Conservation (phyloP, 2,113 vertebrate genomes). For the Rhinichthys klamathensis region DNA sequence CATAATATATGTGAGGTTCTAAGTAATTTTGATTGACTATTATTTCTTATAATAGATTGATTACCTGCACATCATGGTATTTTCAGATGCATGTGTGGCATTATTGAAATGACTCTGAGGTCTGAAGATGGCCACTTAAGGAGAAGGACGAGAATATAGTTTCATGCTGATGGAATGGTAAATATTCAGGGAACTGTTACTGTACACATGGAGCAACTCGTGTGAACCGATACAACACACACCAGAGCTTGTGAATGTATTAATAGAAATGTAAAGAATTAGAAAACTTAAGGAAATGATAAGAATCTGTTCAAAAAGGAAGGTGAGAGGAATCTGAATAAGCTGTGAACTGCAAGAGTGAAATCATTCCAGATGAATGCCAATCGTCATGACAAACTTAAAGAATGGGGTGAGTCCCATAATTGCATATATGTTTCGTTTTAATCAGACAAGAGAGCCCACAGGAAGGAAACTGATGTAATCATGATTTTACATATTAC, state of each 20-base stretch:
- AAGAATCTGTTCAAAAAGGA: background rate
- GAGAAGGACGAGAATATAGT: background rate
- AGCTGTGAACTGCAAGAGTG: background rate
- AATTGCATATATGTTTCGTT: background rate
- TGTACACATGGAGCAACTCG: background rate
- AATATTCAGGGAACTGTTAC: background rate
- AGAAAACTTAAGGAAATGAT: background rate
- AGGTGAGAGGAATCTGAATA: background rate
- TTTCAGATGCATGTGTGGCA: background rate
- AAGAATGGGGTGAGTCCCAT: background rate
- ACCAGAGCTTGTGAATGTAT: background rate
- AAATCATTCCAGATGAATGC: background rate
- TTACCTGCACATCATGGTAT: background rate
- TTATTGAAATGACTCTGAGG: background rate
- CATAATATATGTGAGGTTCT: too few species aligned
- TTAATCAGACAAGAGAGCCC: background rate
- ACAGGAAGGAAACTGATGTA: conserved; percentile 23
- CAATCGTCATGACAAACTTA: background rate
- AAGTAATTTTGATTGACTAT: background rate
- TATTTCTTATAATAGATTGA: background rate
- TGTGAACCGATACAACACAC: background rate
- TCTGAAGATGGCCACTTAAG: background rate
- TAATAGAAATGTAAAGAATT: background rate
- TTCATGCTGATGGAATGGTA: conserved; percentile 1
- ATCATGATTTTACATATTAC: background rate